phyloP scores from a whole-genome alignment of 1,140 invertebrate species.

The Agrypnia vestita region DNA sequence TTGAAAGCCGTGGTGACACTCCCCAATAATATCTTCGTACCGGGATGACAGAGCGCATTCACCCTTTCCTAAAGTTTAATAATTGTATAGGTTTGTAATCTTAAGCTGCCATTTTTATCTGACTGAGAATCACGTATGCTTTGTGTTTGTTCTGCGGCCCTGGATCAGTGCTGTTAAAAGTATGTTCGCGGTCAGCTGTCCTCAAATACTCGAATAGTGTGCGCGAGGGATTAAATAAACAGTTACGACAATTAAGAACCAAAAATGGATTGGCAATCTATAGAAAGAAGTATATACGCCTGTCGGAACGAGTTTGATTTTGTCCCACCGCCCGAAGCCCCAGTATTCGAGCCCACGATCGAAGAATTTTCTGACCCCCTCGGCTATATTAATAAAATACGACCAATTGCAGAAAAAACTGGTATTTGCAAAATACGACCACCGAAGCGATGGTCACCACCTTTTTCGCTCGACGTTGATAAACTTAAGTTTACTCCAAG shows the following conservation, averaged over 20 bases:
- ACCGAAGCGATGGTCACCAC: constrained; percentile 91
- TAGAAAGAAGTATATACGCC: constrained; percentile 47
- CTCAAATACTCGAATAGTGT: constrained; percentile 34
- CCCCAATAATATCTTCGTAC: too few relatives aligned
- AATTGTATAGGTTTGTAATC: neutral
- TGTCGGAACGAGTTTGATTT: constrained; percentile 74
- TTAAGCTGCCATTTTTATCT: constrained; percentile 49
- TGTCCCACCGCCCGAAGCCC: constrained; percentile 77
- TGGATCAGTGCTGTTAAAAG: constrained; percentile 31
- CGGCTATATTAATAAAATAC: constrained; percentile 79
- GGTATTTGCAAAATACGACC: constrained; percentile 83
- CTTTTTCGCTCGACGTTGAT: constrained; percentile 98
- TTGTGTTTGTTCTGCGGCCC: constrained; percentile 25
- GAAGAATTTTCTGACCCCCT: constrained; percentile 82
- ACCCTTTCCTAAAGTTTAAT: neutral
- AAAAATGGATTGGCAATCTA: constrained; percentile 43
- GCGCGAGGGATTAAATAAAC: constrained; percentile 1
- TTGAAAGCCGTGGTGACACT: too few relatives aligned
- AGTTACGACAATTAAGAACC: neutral
- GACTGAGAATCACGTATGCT: constrained; percentile 51
- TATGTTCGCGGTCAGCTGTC: constrained; percentile 45
- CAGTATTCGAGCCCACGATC: constrained; percentile 77
- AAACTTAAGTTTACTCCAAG: constrained; percentile 97
- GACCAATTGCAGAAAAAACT: constrained; percentile 77
- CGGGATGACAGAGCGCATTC: neutral